phyloP scores from a whole-genome alignment of 2,888 invertebrate genomes.

The Phalera bucephala region DNA sequence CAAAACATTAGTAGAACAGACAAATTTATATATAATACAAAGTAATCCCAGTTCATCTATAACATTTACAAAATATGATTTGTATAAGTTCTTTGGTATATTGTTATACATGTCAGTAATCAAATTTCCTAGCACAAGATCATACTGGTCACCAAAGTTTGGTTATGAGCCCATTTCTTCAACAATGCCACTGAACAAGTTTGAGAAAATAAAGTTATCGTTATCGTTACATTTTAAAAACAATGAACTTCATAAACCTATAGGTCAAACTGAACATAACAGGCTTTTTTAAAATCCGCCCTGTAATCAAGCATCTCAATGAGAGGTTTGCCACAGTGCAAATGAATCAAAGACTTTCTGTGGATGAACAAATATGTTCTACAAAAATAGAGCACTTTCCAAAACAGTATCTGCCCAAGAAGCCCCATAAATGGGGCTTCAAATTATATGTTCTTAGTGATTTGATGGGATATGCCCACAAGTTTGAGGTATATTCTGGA shows the following conservation, averaged over 20 bases:
- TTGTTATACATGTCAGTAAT: slow-evolving; percentile 17
- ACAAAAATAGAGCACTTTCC: slow-evolving; percentile 18
- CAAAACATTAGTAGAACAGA: slow-evolving; percentile 14
- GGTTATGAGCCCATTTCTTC: slow-evolving; percentile 14
- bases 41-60: slow-evolving; percentile 15
- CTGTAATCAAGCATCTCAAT: slow-evolving; percentile 34
- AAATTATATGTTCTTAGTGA: slow-evolving; percentile 32
- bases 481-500: slow-evolving; percentile 37
- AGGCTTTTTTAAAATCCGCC: slow-evolving; percentile 28
- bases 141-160: slow-evolving; percentile 10
- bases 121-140: slow-evolving; percentile 14
- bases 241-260: slow-evolving; percentile 12
- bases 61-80: slow-evolving; percentile 9
- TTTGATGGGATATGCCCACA: slow-evolving; percentile 23
- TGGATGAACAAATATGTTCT: slow-evolving; percentile 34
- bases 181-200: slow-evolving; percentile 12
- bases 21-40: slow-evolving; percentile 13
- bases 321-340: slow-evolving; percentile 35
- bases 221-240: slow-evolving; percentile 22
- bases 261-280: slow-evolving; percentile 19
- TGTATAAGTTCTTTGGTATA: slow-evolving; percentile 16
- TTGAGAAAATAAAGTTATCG: slow-evolving; percentile 14
- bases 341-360: slow-evolving; percentile 31
- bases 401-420: slow-evolving; percentile 30
- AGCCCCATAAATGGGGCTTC: slow-evolving; percentile 40